phyloP scores from a whole-genome alignment of 1,140 invertebrate genomes.

The Aleiodes sp. region DNA sequence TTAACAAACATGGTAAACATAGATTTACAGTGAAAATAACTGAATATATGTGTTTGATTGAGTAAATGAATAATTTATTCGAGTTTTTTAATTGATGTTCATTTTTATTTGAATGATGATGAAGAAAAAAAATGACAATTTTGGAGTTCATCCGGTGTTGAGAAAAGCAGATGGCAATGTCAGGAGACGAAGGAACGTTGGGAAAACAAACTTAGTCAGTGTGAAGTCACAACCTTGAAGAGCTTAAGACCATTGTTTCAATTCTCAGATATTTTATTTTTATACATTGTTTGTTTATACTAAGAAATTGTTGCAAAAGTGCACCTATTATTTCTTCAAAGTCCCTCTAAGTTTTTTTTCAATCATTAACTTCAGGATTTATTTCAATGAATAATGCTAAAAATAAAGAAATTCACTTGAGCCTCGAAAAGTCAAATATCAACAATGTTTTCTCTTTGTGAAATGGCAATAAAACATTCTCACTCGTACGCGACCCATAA shows the following conservation, averaged over 20 bases:
- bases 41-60: background rate
- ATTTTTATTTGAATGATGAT: background rate
- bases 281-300: background rate
- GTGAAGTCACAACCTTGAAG: background rate
- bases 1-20: background rate
- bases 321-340: no score
- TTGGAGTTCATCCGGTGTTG: conserved; percentile 9
- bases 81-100: background rate
- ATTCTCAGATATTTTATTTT: conserved; percentile 2
- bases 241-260: conserved; percentile 4
- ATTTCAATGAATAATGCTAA: no score
- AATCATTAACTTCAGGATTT: no score
- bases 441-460: background rate
- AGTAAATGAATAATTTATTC: background rate
- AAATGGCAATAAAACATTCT: background rate
- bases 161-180: background rate
- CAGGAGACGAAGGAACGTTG: background rate
- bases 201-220: background rate
- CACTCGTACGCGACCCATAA: background rate
- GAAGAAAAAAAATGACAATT: background rate
- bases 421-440: no score
- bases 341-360: no score
- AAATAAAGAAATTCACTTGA: no score
- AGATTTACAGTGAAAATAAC: background rate
- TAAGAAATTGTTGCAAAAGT: background rate